Conservation (phyloP, 2,888 invertebrate species). For the Gymnocheta viridis region DNA sequence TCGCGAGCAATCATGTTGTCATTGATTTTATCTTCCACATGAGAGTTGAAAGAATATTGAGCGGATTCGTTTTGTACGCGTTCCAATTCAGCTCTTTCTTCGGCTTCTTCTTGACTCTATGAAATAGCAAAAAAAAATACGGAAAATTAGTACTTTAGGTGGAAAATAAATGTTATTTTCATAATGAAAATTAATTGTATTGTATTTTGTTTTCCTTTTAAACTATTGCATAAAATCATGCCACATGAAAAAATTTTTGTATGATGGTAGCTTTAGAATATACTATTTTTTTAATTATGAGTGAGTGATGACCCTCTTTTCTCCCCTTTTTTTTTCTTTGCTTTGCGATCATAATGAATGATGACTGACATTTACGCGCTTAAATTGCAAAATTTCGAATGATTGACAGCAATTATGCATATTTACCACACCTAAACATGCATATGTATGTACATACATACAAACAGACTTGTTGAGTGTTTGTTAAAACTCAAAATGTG, state of each 20-base stretch:
- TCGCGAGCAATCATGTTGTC: slow-evolving; percentile 80
- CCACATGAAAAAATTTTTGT: not conserved
- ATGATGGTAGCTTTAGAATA: not conserved
- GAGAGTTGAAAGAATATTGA: slow-evolving; percentile 82
- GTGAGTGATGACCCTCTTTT: slow-evolving; percentile 11
- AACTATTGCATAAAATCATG: not conserved
- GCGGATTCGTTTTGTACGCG: slow-evolving; percentile 81
- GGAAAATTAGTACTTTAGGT: not conserved
- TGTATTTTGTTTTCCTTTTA: not conserved
- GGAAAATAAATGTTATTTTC: not conserved
- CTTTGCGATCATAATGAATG: not conserved
- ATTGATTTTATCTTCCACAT: slow-evolving; percentile 82
- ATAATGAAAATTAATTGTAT: not conserved
- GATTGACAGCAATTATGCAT: slow-evolving; percentile 17
- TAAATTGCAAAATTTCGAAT: slow-evolving; percentile 35
- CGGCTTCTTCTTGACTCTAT: slow-evolving; percentile 66
- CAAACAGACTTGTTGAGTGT: not conserved
- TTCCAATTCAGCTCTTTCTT: slow-evolving; percentile 72
- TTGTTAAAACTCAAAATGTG: not conserved
- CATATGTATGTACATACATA: not conserved
- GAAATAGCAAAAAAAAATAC: not conserved
- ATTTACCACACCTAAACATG: slow-evolving; percentile 21
- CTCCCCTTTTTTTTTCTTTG: not conserved
- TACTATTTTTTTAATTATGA: slow-evolving; percentile 15
- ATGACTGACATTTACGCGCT: slow-evolving; percentile 34